Base-by-base conservation (phyloP, 53 echinoderm and acorn worm species). In the Glandiceps talaboti region DNA sequence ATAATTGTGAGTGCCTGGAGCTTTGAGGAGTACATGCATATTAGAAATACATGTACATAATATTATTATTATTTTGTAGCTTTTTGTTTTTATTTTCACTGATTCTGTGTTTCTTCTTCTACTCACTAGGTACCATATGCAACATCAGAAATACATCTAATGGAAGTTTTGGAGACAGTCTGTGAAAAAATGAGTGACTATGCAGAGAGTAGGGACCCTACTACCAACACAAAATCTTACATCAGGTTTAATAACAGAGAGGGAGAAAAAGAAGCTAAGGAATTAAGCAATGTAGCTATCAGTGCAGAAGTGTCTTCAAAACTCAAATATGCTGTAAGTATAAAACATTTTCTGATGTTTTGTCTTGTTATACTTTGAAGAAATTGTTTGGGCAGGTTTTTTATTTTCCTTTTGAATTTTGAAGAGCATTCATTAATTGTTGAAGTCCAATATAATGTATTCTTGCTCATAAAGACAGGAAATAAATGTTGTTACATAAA, bases 111-210 rank as follows among this genome's bases (percentile, higher is more conserved):
- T 27, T 33, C 33, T n/a, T 26, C 26, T 26, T 74, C 27, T 31
- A 28, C 27, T 27, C 14, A 30, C 14, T 74, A 94, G 94, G 81
- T 92, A 73, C 90, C 88, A 75, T 94, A 86, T 81, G 94, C 94
- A 26, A 91, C 91, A 1, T 94, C 94, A n/a, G 92, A 94, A 75
- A 81, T 75, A 0, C 94, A 94, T 31, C 78, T 94, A 30, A 90
- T 86, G 28, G 94, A 94, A 14, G 64, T 92, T 27, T 33, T 92
- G 33, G 94, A 94, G 74, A 84, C 73, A 0, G 79, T 94, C n/a
- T 94, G 94, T 77, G 85, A 92, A 1, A 90, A 94, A 32, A 90
- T 94, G 92, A 88, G 80, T 0, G 92, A 94, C 75, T 94, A 94
- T 74, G 94, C 88, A 0, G 82, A 86, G 79, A 88, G 85, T 12